phyloP scores from a whole-genome alignment of 2,888 invertebrate genomes.

The Gastrophysa polygoni region DNA sequence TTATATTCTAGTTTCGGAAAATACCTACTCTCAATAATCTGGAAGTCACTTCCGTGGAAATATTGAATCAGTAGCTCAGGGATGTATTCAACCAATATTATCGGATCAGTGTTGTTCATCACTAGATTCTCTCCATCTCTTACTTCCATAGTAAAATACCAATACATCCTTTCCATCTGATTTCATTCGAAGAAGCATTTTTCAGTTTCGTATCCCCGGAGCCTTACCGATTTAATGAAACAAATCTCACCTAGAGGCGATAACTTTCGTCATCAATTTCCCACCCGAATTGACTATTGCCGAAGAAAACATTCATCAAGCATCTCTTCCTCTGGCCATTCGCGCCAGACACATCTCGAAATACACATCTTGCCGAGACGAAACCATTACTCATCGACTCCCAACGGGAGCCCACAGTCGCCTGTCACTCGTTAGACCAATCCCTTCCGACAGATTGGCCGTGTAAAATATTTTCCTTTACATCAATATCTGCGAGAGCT shows the following conservation, averaged over 20 bases:
- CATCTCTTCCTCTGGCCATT: background rate
- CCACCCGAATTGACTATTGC: no score
- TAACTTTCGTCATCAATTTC: background rate
- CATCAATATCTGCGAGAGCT: conserved; percentile 47
- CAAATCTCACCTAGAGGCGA: background rate
- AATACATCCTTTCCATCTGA: no score
- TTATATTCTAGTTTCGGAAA: no score
- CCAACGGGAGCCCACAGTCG: conserved; percentile 49
- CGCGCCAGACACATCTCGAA: conserved; percentile 16
- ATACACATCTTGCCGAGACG: conserved; percentile 35
- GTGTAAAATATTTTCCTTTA: conserved; percentile 53
- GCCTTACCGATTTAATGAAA: background rate
- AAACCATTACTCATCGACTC: conserved; percentile 58
- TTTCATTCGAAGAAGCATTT: background rate
- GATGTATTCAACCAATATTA: no score
- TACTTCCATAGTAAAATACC: background rate
- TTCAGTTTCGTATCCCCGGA: background rate
- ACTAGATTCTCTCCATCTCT: no score
- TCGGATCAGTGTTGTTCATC: no score
- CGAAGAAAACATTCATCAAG: background rate
- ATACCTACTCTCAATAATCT: no score
- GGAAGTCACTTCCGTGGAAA: no score
- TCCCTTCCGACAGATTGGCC: conserved; percentile 56
- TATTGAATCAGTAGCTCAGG: no score
- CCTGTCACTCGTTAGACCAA: conserved; percentile 58